phyloP scores from a whole-genome alignment of 2,113 vertebrate genomes.

The Platysternon megacephalum region DNA sequence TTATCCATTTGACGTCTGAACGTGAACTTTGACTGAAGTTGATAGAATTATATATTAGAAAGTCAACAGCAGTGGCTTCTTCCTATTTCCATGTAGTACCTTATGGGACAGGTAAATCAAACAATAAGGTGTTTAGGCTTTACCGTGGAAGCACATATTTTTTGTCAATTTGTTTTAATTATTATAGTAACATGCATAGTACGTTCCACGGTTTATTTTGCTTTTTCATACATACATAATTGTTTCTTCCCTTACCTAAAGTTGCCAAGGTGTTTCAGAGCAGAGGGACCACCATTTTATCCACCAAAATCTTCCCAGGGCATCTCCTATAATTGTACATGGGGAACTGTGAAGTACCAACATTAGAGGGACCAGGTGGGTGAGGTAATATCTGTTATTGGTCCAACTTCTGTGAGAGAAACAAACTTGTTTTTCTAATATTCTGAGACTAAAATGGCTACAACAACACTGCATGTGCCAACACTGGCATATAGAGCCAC shows the following conservation, averaged over 20 bases:
- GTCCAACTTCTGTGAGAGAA: background rate
- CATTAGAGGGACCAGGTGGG: background rate
- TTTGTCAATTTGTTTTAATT: background rate
- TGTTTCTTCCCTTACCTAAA: background rate
- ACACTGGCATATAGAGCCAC: background rate
- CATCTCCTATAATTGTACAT: background rate
- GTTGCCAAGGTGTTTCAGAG: background rate
- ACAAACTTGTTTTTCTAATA: background rate
- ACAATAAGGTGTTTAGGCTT: background rate
- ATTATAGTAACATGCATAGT: background rate
- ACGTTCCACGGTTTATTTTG: background rate
- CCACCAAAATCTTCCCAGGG: background rate
- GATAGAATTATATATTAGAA: slow-evolving; percentile 55
- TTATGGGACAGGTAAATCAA: slow-evolving; percentile 11
- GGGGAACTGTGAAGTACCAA: background rate
- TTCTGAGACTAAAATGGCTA: background rate
- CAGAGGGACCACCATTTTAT: background rate
- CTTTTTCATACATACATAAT: background rate
- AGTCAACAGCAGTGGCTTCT: slow-evolving; percentile 53
- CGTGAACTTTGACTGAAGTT: slow-evolving; percentile 63
- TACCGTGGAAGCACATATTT: background rate
- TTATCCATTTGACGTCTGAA: slow-evolving; percentile 72
- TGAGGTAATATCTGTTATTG: background rate
- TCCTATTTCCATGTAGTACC: slow-evolving; percentile 53
- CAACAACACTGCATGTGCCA: background rate